Evolutionary conservation across 2,113 vertebrate species (phyloP), one percentile per base, ranked within the genome.

Genomic region (Acanthisitta chloris): DNA sequence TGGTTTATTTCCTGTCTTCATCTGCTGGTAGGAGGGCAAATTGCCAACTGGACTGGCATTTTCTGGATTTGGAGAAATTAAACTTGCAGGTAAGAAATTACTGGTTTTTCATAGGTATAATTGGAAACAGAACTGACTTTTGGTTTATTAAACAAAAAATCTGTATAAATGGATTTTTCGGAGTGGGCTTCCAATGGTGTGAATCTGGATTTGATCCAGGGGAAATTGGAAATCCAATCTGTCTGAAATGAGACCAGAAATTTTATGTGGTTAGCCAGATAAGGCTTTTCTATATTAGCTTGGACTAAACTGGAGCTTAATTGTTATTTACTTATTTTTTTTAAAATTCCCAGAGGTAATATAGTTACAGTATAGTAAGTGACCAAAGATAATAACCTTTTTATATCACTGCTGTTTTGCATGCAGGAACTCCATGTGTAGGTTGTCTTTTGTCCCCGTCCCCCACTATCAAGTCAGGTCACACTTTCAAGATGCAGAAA

Each of bases 1-100:
- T 97, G 95, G 69, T 96, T 96, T 96, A 96, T 97, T 97, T 94
- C 95, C 94, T 95, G 92, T 95, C 95, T 96, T 88, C 95, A 96
- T 96, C 96, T 96, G 92, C 96, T 97, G 95, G 86, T 96, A 96
- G 83, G 94, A 95, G 94, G 94, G 93, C 94, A 96, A 81, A 96
- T 96, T 96, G 95, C 96, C 86, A 91, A 84, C 73, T 97, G 91
- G 88, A 87, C 89, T 95, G 91, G 94, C 95, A 95, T 95, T 95
- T 94, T 94, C 95, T 95, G 92, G 94, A 94, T 97, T 96, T 95
- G 94, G 94, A 95, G 92, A 96, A 97, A 97, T 97, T 95, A 95
- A 95, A 85, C 89, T 59, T 89, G 89, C 95, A 96, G 96, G 92
- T 97, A 97, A 97, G 96, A 95, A 95, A 55, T 89, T 89, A 84